Conservation (phyloP, 2,797 vertebrate genomes). For the Sebastes minor region DNA sequence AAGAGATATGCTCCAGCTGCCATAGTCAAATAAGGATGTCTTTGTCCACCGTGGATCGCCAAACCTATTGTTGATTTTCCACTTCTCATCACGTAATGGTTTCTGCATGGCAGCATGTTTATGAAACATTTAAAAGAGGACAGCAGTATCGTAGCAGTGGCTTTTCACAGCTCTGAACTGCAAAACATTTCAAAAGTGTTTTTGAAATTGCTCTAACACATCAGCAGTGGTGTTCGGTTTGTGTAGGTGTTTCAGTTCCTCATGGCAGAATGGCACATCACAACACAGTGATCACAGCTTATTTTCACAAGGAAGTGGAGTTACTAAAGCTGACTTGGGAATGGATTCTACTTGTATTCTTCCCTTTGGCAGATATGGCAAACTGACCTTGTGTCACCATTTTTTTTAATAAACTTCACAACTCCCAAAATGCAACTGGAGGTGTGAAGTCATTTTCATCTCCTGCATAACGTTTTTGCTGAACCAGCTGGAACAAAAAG, state of each 20-base stretch:
- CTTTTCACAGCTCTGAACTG: conserved; percentile 26
- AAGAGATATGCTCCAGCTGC: conserved; percentile 39
- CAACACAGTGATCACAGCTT: conserved; percentile 33
- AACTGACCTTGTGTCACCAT: conserved; percentile 47
- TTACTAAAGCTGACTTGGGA: conserved; percentile 38
- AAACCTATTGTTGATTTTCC: conserved; percentile 25
- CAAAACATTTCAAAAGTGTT: conserved; percentile 26
- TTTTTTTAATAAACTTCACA: conserved; percentile 59
- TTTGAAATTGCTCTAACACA: conserved; percentile 23
- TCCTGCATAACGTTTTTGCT: conserved; percentile 7
- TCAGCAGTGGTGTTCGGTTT: conserved; percentile 45
- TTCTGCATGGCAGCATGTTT: background rate
- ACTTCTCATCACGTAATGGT: background rate
- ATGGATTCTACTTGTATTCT: conserved; percentile 31
- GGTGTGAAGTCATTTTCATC: conserved; percentile 58
- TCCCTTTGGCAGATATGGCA: conserved; percentile 43
- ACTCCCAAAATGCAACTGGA: conserved; percentile 44
- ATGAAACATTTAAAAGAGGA: conserved; percentile 26
- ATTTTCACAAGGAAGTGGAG: conserved; percentile 20
- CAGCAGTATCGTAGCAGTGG: conserved; percentile 7
- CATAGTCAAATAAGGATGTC: conserved; percentile 57
- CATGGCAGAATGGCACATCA: conserved; percentile 48
- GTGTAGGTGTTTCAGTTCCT: conserved; percentile 66
- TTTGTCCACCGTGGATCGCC: conserved; percentile 48
- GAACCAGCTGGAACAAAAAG: conserved; percentile 40